These are phyloP conservation scores for Pelobates cultripes DNA, from an alignment of 2,797 vertebrate genomes.

Conservation along the genomic window DNA sequence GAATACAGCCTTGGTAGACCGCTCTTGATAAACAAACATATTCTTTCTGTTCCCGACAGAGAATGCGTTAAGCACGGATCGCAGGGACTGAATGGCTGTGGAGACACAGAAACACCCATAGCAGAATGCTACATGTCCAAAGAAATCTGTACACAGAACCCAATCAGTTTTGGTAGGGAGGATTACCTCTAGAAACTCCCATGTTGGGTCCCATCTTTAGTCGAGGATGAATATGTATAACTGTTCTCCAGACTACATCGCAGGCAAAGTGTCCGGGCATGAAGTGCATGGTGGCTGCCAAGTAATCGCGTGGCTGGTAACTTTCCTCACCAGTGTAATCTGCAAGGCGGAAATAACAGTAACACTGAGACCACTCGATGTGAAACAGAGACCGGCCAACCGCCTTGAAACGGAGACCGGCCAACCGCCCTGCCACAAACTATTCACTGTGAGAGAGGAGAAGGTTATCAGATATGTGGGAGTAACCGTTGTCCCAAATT, in stretches of 20 bases:
- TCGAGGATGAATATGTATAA: constrained; percentile 94
- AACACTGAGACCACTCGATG: too few species aligned
- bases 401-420: too few species aligned
- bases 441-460: too few species aligned
- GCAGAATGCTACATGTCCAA: too few species aligned
- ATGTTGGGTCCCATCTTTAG: constrained; percentile 98
- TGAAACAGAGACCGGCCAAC: too few species aligned
- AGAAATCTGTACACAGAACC: too few species aligned
- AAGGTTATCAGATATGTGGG: too few species aligned
- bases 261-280: constrained; percentile 96
- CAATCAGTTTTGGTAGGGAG: too few species aligned
- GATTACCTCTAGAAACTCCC: constrained; percentile 82
- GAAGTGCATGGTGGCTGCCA: constrained; percentile 98
- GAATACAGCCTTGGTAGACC: constrained; percentile 94
- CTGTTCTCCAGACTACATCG: constrained; percentile 91
- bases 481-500: too few species aligned
- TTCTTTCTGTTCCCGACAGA: constrained; percentile 97
- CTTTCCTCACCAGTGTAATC: constrained; percentile 92
- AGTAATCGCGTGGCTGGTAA: constrained; percentile 92
- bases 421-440: too few species aligned
- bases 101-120: background rate
- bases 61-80: constrained; percentile 94
- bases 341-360: constrained; percentile 57
- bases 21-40: constrained; percentile 98
- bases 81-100: constrained; percentile 92